Evolutionary conservation across 2,888 invertebrate genomes (phyloP), one percentile per base, ranked within the genome.

Genomic region (Autographa pulchrina): DNA sequence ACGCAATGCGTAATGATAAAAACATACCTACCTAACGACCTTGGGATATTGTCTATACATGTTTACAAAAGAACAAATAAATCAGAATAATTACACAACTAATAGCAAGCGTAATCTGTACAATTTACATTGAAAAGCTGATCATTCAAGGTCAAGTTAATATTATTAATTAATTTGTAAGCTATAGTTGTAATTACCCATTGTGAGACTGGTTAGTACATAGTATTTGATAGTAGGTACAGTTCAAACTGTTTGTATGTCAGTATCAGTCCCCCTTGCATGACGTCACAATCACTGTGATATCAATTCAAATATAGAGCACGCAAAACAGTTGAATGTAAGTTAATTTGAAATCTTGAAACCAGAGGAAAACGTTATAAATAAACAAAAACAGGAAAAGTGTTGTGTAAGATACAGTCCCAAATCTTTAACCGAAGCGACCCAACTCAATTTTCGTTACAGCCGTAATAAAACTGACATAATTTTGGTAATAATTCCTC

Each of bases 121-220:
- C 74, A 84, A 90, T 88, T 89, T 89, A 88, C 87, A 91, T 90
- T 91, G 86, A 88, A 89, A 90, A 79, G 89, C 82, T 84, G 85
- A 88, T 86, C 73, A 83, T 77, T 79, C 80, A 90, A 89, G 90
- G 90, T 89, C 89, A 89, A 87, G 87, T 81, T 80, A 88, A 87
- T 87, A 85, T 84, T 81, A 83, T 83, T 78, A 85, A 81, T 83
- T 85, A 80, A 82, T 82, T 75, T 73, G 75, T 79, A 72, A 74
- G 65, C 75, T 73, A 75, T 79, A 81, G 80, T 78, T 76, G 65
- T 80, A 81, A 84, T 83, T 84, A 59, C 38, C 77, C 66, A 81
- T 80, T 83, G 82, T 84, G 58, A 65, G 60, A 65, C 52, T 60
- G 62, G 68, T 78, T 75, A 58, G 63, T 32, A 68, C 65, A 56